Base-by-base conservation (phyloP, 2,888 invertebrate genomes). In the Chaetoderma sp. region DNA sequence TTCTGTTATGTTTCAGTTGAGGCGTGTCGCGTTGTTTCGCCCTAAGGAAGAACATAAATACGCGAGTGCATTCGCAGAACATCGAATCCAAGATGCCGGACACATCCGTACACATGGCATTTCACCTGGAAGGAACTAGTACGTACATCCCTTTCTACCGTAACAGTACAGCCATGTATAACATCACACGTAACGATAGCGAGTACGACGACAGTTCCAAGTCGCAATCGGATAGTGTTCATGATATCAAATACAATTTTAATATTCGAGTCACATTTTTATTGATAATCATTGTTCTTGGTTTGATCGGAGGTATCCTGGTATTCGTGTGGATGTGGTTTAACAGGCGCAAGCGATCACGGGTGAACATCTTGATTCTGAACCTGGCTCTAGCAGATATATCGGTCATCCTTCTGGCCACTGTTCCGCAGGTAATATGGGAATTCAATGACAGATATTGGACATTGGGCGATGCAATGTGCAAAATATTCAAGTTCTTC, bases 311-410 rank as follows among this genome's bases (percentile, higher is more conserved):
- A 4, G 80, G 80, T 13, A 42, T 77, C 13, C 66, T 82, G 0
- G 83, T 84, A 23, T 71, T 82, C 13, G 25, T 78, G 4, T 86
- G 85, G 83, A 80, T 86, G 72, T 70, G 73, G 56, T 74, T 72
- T 59, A 81, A 83, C 65, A 63, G 77, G 4, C 63, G 77, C 13
- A 68, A 79, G 49, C 72, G 78, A 18, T 79, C 82, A 5, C 66
- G 83, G 18, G 82, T 86, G 21, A 84, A 83, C 68, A 66, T 78
- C 8, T 77, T 86, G 55, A 86, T 86, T 58, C 67, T 85, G 25
- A 82, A 86, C 73, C 75, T 86, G 63, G 81, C 85, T 13, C 66
- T 83, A 16, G 80, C 86, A 0, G 86, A 86, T 60, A 65, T 84
- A 28, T 60, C 80, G 3, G 86, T 86, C n/a, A 77, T 85, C n/a